Evolutionary conservation across 2,113 vertebrate genomes (phyloP), one percentile per base, ranked within the genome.

Genomic region (Ranitomeya imitator): DNA sequence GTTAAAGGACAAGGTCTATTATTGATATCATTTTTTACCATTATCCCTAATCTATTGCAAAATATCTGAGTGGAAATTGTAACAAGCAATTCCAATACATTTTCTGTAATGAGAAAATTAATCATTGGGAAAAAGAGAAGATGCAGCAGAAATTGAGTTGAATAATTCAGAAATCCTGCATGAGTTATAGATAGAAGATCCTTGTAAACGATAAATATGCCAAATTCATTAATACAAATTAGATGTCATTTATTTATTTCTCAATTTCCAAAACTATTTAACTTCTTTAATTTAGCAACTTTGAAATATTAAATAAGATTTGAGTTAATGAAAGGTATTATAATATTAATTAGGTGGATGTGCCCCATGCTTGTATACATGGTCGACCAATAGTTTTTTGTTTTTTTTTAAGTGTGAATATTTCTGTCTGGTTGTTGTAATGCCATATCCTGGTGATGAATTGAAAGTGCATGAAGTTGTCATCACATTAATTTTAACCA

Each of bases 141-240:
- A 83, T 83, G 10, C 45, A 67, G 81, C 37, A 83, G 81, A 83
- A 82, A 83, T 67, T 52, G 37, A 83, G 81, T 83, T 83, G 67
- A 83, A 83, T 83, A 83, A 83, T 67, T 83, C 26, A 83, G 63
- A 11, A 67, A 67, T n/a, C 19, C 61, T 65, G 10, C 31, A 21
- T 83, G 61, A 83, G 81, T 83, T 83, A 83, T 83, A 54, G 81
- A 52, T 67, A 52, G 80, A 14, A 51, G 81, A 83, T 67, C 8
- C 81, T 7, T 83, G 12, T 14, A 23, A 21, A 45, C 19, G 67
- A 83, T 83, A 83, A 65, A 83, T 83, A 83, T 83, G 45, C 37
- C 63, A 83, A 83, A 83, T 83, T 65, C 37, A 65, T 65, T 83
- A 83, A 45, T 83, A 67, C 15, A 45, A 74, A 45, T 15, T 73